Base-by-base conservation (phyloP, 2,797 vertebrate species). In the Craterocephalus amniculus region DNA sequence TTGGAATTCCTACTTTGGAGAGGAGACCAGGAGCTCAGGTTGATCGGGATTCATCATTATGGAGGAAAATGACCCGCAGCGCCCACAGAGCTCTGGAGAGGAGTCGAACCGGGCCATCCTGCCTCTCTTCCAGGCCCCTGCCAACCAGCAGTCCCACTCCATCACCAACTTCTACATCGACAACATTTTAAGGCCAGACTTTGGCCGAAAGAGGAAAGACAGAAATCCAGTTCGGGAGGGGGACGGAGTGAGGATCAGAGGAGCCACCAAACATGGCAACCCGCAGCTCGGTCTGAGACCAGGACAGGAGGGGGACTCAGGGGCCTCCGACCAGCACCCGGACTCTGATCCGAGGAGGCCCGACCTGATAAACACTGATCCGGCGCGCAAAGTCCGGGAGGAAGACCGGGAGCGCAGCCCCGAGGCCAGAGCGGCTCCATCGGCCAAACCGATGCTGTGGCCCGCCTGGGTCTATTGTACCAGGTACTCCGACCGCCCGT, bases 381-480 rank as follows among this genome's bases (percentile, higher is more conserved):
- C 69, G 67, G 79, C 91, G 45, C 84, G 90, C 11, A 38, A 14
- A 38, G 36, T 38, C 36, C 36, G 2, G 65, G 57, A 63, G 68
- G 95, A 96, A 67, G 84, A 93, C 75, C 93, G 94, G 27, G 20
- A 9, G 80, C 72, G 94, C 83, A 95, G 95, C 92, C 95, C 95
- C 24, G 93, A 95, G 89, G 92, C 94, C 89, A 82, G 89, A 79
- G 85, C 93, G 63, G 91, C 74, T 67, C 83, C 92, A 51, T 84
- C 89, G 20, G 89, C 88, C 52, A 95, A 96, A 78, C 93, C 93
- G 56, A 96, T 97, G 95, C 92, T 98, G 31, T 99, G 97, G 97
- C 97, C 97, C 10, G 97, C 97, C 56, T 99, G 97, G 97, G 97
- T 99, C 63, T 99, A 99, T 87, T 99, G 97, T 89, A 99, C 97